Percentiles rank a stretch among this genome's conserved stretches.
Evolutionary conservation across 2,888 invertebrate species (phyloP).

Genomic region (Augochlorella aurata): DNA sequence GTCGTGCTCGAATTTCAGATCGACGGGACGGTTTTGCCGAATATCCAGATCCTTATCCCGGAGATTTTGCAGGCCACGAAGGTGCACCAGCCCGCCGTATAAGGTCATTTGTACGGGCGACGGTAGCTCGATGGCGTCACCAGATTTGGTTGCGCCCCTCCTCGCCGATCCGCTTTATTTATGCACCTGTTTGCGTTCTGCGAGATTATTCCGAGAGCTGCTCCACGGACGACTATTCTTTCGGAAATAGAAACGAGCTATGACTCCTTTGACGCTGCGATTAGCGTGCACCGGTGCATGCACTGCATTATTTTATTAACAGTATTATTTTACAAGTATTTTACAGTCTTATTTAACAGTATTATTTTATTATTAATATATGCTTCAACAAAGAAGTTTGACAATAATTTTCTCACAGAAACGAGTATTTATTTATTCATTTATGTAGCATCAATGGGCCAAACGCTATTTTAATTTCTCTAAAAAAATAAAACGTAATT

Average conservation of each 20-base stretch:
- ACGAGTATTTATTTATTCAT: too few relatives aligned
- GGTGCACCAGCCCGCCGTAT: conserved; percentile 65
- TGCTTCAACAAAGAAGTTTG: too few relatives aligned
- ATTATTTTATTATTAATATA: too few relatives aligned
- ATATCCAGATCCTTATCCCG: conserved; percentile 62
- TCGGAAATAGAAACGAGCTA: background rate
- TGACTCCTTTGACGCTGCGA: background rate
- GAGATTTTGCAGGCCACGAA: conserved; percentile 52
- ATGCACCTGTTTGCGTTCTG: conserved; percentile 55
- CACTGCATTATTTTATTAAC: too few relatives aligned
- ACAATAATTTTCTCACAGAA: too few relatives aligned
- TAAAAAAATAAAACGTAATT: too few relatives aligned
- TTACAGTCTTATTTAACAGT: too few relatives aligned
- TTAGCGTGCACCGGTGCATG: too few relatives aligned
- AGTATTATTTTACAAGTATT: too few relatives aligned
- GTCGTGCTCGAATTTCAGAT: conserved; percentile 53
- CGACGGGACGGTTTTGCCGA: conserved; percentile 57
- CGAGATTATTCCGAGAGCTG: conserved; percentile 1
- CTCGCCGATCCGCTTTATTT: conserved; percentile 28
- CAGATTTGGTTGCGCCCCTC: conserved; percentile 44
- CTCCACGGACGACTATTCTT: background rate
- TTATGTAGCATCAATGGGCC: too few relatives aligned
- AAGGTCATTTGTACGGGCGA: conserved; percentile 68
- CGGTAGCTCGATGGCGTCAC: conserved; percentile 63
- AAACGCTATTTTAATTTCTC: too few relatives aligned